Percentiles rank a stretch among this genome's conserved stretches.
These are phyloP conservation scores for Amia ocellicauda DNA, from an alignment of 2,113 vertebrate genomes.

Conservation along the genomic window DNA sequence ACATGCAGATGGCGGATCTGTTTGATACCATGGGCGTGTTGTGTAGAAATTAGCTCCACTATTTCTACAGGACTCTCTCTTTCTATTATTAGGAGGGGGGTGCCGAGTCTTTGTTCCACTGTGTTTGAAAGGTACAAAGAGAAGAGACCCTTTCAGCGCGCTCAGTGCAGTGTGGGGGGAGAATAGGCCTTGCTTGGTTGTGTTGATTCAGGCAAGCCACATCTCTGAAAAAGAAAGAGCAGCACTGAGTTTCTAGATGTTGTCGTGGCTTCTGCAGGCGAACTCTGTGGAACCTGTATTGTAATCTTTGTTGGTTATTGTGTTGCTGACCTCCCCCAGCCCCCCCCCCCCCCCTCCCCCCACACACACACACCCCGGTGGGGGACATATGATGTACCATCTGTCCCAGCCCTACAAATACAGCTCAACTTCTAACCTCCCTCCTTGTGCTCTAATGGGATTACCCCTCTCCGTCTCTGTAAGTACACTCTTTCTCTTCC, in stretches of 20 bases:
- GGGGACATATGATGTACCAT: constrained; percentile 59
- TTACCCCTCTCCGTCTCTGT: constrained; percentile 49
- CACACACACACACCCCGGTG: constrained; percentile 22
- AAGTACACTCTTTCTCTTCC: constrained; percentile 43
- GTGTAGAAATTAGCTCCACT: too few relatives aligned
- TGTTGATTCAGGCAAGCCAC: too few relatives aligned
- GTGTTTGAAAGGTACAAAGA: too few relatives aligned
- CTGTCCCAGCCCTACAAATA: constrained; percentile 52
- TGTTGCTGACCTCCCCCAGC: constrained; percentile 24
- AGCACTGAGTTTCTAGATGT: constrained; percentile 15
- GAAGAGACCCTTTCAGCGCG: too few relatives aligned
- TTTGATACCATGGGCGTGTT: too few relatives aligned
- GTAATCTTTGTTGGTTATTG: constrained; percentile 57
- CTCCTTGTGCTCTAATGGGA: constrained; percentile 57
- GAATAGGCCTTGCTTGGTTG: too few relatives aligned
- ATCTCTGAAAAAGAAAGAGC: constrained; percentile 21
- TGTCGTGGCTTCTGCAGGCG: constrained; percentile 32
- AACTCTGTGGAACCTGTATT: constrained; percentile 55
- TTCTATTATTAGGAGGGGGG: too few relatives aligned
- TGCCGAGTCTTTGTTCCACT: too few relatives aligned
- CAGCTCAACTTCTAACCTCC: constrained; percentile 33
- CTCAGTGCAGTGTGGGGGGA: too few relatives aligned
- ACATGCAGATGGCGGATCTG: too few relatives aligned
- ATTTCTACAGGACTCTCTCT: too few relatives aligned
- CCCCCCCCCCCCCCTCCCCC: constrained; percentile 12